phyloP scores from a whole-genome alignment of 2,888 invertebrate species.

The Corythucha ciliata region DNA sequence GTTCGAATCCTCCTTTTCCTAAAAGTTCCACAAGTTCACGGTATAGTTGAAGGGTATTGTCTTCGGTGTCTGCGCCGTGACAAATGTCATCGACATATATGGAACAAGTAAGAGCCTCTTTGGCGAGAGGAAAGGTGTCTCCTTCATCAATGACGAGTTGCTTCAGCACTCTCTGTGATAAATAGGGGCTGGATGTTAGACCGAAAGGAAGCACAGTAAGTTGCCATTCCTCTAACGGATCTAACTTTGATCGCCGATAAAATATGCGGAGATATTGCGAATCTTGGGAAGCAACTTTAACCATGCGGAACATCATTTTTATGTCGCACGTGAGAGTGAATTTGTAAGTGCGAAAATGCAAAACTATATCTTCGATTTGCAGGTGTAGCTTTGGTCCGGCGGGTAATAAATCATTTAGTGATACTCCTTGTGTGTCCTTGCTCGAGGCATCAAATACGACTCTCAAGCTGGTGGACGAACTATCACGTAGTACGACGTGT shows the following conservation, averaged over 20 bases:
- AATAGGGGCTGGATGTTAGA: constrained; percentile 28
- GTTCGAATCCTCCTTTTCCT: constrained; percentile 18
- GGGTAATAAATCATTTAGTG: constrained; percentile 18
- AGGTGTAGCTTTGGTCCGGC: constrained; percentile 39
- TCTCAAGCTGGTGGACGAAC: constrained; percentile 36
- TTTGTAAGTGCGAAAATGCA: background rate
- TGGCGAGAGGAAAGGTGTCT: constrained; percentile 24
- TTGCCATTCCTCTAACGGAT: constrained; percentile 18
- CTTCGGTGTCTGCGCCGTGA: constrained; percentile 11
- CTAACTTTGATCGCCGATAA: constrained; percentile 28
- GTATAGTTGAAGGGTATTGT: constrained; percentile 9
- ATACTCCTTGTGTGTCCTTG: constrained; percentile 7
- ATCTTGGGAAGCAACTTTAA: constrained; percentile 25
- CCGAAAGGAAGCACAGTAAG: constrained; percentile 32
- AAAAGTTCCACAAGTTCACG: constrained; percentile 17
- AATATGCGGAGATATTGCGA: constrained; percentile 32
- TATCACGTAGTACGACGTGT: too few species aligned
- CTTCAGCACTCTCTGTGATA: constrained; percentile 27
- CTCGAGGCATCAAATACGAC: constrained; percentile 35
- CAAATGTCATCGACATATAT: constrained; percentile 22
- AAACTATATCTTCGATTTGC: constrained; percentile 35
- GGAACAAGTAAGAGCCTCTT: constrained; percentile 13
- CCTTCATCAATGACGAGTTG: constrained; percentile 29
- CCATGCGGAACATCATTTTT: constrained; percentile 12
- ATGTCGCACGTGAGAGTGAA: constrained; percentile 6